Conservation (phyloP, 2,113 vertebrate genomes). For the Dendropsophus ebraccatus region DNA sequence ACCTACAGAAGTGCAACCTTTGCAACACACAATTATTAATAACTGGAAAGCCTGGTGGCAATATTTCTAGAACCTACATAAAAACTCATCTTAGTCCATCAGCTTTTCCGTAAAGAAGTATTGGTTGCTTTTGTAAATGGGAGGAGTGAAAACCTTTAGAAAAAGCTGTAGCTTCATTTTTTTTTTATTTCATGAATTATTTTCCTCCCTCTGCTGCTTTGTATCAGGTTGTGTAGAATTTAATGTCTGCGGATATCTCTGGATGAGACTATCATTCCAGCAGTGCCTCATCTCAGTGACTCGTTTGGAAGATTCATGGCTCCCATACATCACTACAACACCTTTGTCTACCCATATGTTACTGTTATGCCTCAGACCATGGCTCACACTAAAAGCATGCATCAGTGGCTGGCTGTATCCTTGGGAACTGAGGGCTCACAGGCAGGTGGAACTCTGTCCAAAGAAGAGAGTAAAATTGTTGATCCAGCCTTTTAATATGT, state of each 20-base stretch:
- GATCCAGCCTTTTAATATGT: background rate
- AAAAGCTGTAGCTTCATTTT: constrained; percentile 16
- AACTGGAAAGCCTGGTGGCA: background rate
- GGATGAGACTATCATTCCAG: constrained; percentile 55
- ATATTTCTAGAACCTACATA: background rate
- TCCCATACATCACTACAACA: constrained; percentile 54
- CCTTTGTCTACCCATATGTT: constrained; percentile 53
- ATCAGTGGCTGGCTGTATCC: constrained; percentile 40
- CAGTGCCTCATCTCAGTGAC: constrained; percentile 54
- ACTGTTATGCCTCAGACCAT: constrained; percentile 49
- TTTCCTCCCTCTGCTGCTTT: constrained; percentile 44
- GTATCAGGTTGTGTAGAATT: constrained; percentile 56
- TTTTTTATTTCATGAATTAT: constrained; percentile 36
- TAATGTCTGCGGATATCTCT: constrained; percentile 57
- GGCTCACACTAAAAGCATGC: constrained; percentile 22
- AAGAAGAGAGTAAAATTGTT: background rate
- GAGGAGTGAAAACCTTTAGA: constrained; percentile 6
- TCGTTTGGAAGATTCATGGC: constrained; percentile 57
- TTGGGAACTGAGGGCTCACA: constrained; percentile 31
- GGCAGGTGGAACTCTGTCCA: background rate
- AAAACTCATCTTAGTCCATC: background rate
- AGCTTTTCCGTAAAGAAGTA: background rate
- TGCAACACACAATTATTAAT: background rate
- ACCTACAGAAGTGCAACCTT: background rate
- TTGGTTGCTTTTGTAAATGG: background rate